A percentile compares a stretch with the other conserved stretches of the same genome.
These are phyloP conservation scores for Pseudomyrmex dendroicus DNA, from an alignment of 1,140 invertebrate genomes.

Conservation along the genomic window DNA sequence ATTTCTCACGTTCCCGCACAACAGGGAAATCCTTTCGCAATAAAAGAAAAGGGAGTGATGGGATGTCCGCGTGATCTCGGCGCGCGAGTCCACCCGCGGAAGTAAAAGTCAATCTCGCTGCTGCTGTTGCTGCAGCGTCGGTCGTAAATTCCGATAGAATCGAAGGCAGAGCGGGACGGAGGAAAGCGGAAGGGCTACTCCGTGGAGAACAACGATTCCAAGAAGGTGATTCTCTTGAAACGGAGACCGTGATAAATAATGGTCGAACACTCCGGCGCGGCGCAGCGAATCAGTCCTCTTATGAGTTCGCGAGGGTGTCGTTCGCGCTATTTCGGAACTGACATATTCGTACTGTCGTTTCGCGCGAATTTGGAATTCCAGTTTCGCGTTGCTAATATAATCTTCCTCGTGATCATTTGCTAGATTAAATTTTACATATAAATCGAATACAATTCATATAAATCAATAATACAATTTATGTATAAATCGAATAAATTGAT, in stretches of 20 bases:
- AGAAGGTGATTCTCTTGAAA: constrained; percentile 63
- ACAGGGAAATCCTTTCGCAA: constrained; percentile 58
- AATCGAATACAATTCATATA: too few species aligned
- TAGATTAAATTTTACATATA: too few species aligned
- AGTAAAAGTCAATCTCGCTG: constrained; percentile 66
- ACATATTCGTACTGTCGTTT: constrained; percentile 21
- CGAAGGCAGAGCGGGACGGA: constrained; percentile 21
- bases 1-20: constrained; percentile 23
- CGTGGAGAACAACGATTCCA: constrained; percentile 51
- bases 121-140: constrained; percentile 24
- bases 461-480: too few species aligned
- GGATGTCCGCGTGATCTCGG: constrained; percentile 30
- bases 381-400: neutral
- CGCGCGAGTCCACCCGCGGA: neutral
- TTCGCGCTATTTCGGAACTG: constrained; percentile 40
- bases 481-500: too few species aligned
- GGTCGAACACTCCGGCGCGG: constrained; percentile 3
- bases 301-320: constrained; percentile 61
- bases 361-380: neutral
- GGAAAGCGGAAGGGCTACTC: neutral
- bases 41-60: constrained; percentile 29
- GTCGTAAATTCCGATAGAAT: constrained; percentile 67
- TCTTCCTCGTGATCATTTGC: neutral
- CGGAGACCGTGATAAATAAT: constrained; percentile 72
- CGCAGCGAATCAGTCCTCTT: constrained; percentile 54